Evolutionary conservation across 2,113 vertebrate species (phyloP), one percentile per base, ranked within the genome.

Genomic region (Nycticryphes semicollaris): DNA sequence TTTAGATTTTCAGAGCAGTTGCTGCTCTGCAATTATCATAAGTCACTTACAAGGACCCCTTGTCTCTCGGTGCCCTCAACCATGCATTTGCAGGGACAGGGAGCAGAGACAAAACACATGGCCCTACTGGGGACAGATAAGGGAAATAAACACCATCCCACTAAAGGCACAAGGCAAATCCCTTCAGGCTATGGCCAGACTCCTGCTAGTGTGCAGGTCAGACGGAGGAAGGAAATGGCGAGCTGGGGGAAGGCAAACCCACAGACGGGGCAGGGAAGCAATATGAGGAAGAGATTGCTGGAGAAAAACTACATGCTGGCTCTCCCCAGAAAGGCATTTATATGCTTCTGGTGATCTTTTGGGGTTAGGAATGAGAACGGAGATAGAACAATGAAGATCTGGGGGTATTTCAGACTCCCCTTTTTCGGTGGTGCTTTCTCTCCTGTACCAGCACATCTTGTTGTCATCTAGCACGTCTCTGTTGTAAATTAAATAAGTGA

Each of bases 1-100:
- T 95, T 97, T 97, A 97, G 97, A 97, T 96, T 96, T 94, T 96
- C 93, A 81, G 53, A 92, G 92, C 97, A 96, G 92, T 95, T 84
- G 79, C 89, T 94, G 92, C 93, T 93, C 95, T 62, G 53, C 93
- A 97, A 98, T 98, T 97, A 98, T 95, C 97, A 91, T 93, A 89
- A 96, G 95, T 95, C 97, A 95, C 92, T 97, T 94, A 89, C 54
- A 74, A 45, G 10, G 54, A 82, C 62, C 94, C 85, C 89, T 80
- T 83, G 68, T 87, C 70, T 92, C 74, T 74, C 23, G 15, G 31
- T 74, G 91, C 85, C 60, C 77, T 84, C 66, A 86, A 89, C 92
- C n/a, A 59, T 0, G 5, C 56, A 48, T 63, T 68, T 91, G 51
- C 37, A 82, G 73, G 84, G 68, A 73, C 19, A 51, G 30, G 27